Evolutionary conservation across 2,888 invertebrate species (phyloP).

Genomic region (Apoda limacodes): DNA sequence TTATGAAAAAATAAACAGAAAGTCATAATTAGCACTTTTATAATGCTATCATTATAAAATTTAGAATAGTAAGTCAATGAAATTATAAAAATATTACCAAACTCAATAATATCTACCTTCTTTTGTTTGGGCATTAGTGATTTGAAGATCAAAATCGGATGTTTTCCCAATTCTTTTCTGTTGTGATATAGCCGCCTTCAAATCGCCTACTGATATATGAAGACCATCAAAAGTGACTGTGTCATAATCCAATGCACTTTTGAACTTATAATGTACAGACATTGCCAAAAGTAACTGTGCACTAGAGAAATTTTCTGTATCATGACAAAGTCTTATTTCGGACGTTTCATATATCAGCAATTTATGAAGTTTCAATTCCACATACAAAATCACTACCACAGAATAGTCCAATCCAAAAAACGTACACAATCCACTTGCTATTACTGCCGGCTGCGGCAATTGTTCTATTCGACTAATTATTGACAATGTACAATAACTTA

Average conservation of each 20-base stretch:
- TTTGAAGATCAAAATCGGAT: constrained; percentile 95
- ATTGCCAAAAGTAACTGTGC: no score
- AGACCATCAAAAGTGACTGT: constrained; percentile 97
- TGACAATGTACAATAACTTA: no score
- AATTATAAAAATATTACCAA: not conserved
- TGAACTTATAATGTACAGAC: constrained; percentile 99
- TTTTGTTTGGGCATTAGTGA: constrained; percentile 97
- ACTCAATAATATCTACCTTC: constrained; percentile 75
- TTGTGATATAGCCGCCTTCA: constrained; percentile 94
- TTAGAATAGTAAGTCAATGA: not conserved
- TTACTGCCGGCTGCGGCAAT: no score
- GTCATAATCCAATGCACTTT: constrained; percentile 95
- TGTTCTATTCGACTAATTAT: no score
- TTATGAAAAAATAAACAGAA: no score
- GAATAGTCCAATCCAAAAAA: no score
- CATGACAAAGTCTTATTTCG: no score
- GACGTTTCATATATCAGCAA: no score
- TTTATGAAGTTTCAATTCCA: no score
- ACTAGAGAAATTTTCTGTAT: constrained; percentile 25
- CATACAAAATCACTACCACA: no score
- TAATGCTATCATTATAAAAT: not conserved
- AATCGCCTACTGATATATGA: constrained; percentile 93
- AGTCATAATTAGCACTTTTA: not conserved
- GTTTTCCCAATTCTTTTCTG: constrained; percentile 95
- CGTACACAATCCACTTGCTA: no score